Evolutionary conservation across 2,888 invertebrate genomes (phyloP).

Genomic region (Microplitis manilae): DNA sequence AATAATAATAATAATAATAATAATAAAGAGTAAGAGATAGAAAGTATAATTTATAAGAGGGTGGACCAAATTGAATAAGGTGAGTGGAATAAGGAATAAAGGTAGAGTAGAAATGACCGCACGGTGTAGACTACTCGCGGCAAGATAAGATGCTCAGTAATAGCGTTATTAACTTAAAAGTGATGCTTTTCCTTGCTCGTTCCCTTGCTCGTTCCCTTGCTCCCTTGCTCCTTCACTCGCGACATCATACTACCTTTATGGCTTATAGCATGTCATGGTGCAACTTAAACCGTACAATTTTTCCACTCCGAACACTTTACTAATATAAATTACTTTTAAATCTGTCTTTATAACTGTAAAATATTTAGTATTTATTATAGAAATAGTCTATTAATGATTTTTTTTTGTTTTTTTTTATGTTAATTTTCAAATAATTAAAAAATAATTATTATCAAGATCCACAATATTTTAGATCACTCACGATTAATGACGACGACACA

Average conservation of each 20-base stretch:
- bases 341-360: background rate
- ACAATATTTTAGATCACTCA: background rate
- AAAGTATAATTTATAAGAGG: conserved; percentile 14
- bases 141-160: conserved; percentile 38
- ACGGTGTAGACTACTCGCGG: conserved; percentile 2
- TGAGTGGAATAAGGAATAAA: conserved; percentile 3
- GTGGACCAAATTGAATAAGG: conserved; percentile 9
- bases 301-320: background rate
- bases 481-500: background rate
- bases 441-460: background rate
- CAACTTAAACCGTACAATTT: conserved; percentile 8
- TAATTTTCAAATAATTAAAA: background rate
- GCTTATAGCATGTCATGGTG: background rate
- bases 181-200: conserved; percentile 41
- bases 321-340: background rate
- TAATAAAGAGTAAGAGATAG: background rate
- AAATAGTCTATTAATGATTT: background rate
- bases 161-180: conserved; percentile 57
- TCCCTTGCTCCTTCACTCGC: conserved; percentile 27
- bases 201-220: background rate
- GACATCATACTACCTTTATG: conserved; percentile 19
- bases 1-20: background rate
- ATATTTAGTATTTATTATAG: background rate
- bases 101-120: conserved; percentile 28
- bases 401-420: background rate